Evolutionary conservation across 64 coral and sea anemone species (phyloP).

Genomic region (Astreopora myriophthalma): DNA sequence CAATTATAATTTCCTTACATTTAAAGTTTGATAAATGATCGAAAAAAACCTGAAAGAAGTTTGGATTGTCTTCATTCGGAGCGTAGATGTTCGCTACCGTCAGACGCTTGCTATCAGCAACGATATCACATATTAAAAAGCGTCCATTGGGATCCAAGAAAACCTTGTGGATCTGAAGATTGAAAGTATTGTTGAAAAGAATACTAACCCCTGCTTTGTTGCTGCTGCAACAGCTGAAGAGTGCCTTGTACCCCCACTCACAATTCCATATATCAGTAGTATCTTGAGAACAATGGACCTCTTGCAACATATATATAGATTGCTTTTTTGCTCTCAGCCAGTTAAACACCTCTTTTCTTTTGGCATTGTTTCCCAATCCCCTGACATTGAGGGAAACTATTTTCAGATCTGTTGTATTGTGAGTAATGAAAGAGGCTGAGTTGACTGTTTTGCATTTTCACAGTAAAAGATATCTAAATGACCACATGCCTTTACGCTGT

Average conservation of each 20-base stretch:
- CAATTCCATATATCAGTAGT: not conserved
- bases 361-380: slow-evolving; percentile 8
- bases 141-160: not conserved
- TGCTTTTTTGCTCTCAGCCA: slow-evolving; percentile 1
- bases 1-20: not conserved
- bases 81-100: not conserved
- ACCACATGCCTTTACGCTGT: too few relatives aligned
- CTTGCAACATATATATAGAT: not conserved
- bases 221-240: not conserved
- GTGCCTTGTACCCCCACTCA: slow-evolving; percentile 11
- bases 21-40: not conserved
- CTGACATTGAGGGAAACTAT: not conserved
- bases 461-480: too few relatives aligned
- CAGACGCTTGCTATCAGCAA: not conserved
- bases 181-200: not conserved
- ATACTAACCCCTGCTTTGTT: not conserved
- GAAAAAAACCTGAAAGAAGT: not conserved
- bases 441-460: too few relatives aligned
- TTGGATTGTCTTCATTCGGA: not conserved
- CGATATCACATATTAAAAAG: not conserved
- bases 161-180: not conserved
- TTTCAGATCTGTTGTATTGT: not conserved
- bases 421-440: too few relatives aligned
- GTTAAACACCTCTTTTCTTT: not conserved
- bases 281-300: not conserved